Conservation (phyloP, 2,888 invertebrate genomes). For the Drosophila acutilabella region DNA sequence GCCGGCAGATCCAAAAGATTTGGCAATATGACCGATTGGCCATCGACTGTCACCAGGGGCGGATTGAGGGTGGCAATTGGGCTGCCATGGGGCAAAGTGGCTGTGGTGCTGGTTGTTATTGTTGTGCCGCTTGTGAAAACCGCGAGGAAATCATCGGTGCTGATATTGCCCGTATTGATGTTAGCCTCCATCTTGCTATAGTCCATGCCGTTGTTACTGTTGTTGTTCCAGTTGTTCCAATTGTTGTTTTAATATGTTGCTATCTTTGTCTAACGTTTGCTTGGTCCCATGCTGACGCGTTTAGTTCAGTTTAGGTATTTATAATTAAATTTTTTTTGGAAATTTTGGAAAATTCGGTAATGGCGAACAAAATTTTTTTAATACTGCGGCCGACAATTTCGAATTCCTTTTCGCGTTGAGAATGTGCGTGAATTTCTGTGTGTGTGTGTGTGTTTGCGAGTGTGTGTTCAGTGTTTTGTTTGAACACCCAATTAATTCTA, state of each 20-base stretch:
- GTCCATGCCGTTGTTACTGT: constrained; percentile 70
- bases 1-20: constrained; percentile 66
- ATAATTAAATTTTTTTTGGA: constrained; percentile 56
- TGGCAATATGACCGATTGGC: constrained; percentile 68
- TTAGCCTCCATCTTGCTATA: constrained; percentile 79
- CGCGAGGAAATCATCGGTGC: constrained; percentile 85
- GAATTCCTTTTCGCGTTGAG: constrained; percentile 33
- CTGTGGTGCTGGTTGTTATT: constrained; percentile 59
- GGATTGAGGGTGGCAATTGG: constrained; percentile 71
- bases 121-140: constrained; percentile 79
- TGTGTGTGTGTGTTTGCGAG: too few species aligned
- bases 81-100: constrained; percentile 18
- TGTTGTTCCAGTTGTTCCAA: constrained; percentile 24
- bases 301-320: constrained; percentile 41
- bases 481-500: constrained; percentile 62
- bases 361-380: constrained; percentile 16
- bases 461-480: constrained; percentile 20
- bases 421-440: constrained; percentile 3
- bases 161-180: constrained; percentile 84
- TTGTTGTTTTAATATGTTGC: constrained; percentile 7
- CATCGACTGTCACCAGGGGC: constrained; percentile 76
- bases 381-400: constrained; percentile 47
- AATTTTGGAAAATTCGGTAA: neutral
- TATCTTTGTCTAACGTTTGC: constrained; percentile 58
- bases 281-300: constrained; percentile 72